Evolutionary conservation across 2,888 invertebrate species (phyloP).

Genomic region (Frankliniella fusca): DNA sequence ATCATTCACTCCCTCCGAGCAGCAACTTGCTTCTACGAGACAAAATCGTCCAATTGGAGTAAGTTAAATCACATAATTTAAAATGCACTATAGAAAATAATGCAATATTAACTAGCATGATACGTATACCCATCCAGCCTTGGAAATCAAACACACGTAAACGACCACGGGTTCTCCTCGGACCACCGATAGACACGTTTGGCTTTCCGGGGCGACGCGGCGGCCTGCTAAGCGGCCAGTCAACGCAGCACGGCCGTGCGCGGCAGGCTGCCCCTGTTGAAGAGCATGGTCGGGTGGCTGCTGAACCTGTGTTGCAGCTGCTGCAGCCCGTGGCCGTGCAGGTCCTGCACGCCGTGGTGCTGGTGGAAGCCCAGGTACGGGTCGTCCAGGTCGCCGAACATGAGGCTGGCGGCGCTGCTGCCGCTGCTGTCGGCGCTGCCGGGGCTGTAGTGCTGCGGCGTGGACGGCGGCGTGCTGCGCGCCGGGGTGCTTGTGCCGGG

Average conservation of each 20-base stretch:
- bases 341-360: not conserved
- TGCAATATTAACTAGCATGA: too few relatives aligned
- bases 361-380: not conserved
- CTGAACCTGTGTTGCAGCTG: not conserved
- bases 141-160: too few relatives aligned
- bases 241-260: not conserved
- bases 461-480: not conserved
- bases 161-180: too few relatives aligned
- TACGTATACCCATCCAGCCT: too few relatives aligned
- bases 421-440: not conserved
- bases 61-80: too few relatives aligned
- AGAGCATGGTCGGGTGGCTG: constrained; percentile 13
- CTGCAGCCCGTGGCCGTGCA: not conserved
- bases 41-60: too few relatives aligned
- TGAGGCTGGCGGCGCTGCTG: not conserved
- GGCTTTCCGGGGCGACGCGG: too few relatives aligned
- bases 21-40: too few relatives aligned
- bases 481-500: not conserved
- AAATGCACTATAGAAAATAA: too few relatives aligned
- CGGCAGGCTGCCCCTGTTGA: constrained; percentile 2
- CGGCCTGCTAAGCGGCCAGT: not conserved
- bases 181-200: too few relatives aligned
- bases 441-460: not conserved
- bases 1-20: too few relatives aligned
- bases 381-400: constrained; percentile 19